Percentiles rank a stretch among this genome's conserved stretches.
These are phyloP conservation scores for Hucho hucho DNA, from an alignment of 2,113 vertebrate genomes.

Conservation along the genomic window DNA sequence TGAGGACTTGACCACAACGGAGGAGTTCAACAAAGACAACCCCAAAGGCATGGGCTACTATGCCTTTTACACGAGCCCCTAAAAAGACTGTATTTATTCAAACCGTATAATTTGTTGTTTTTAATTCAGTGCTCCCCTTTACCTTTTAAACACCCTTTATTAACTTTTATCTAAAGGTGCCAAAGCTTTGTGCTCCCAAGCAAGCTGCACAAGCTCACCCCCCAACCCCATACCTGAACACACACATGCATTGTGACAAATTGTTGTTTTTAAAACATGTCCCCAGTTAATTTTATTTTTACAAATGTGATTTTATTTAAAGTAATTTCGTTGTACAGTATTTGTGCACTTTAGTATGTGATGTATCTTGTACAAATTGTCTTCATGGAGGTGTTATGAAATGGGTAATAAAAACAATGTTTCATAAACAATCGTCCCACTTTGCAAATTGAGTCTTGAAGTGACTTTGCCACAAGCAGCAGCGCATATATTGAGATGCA, in stretches of 20 bases:
- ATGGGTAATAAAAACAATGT: conserved; percentile 67
- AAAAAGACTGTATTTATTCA: conserved; percentile 67
- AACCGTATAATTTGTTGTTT: conserved; percentile 43
- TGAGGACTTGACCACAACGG: conserved; percentile 86
- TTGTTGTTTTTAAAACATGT: conserved; percentile 68
- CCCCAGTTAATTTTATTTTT: conserved; percentile 41
- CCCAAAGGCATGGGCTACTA: conserved; percentile 98
- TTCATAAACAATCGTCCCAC: conserved; percentile 66
- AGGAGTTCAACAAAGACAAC: conserved; percentile 94
- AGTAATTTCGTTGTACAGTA: conserved; percentile 80
- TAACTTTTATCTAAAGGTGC: conserved; percentile 85
- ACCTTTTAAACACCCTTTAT: conserved; percentile 67
- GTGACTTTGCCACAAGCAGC: too few relatives aligned
- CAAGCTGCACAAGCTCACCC: conserved; percentile 64
- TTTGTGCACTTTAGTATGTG: conserved; percentile 93
- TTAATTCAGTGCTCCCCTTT: conserved; percentile 64
- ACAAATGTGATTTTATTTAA: conserved; percentile 75
- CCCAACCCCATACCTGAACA: conserved; percentile 58
- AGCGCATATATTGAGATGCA: too few relatives aligned
- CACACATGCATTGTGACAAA: conserved; percentile 57
- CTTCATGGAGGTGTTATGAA: conserved; percentile 79
- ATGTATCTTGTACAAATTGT: conserved; percentile 89
- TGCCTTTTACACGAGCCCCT: conserved; percentile 95
- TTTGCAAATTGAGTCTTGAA: background rate
- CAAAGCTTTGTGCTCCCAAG: conserved; percentile 87